Evolutionary conservation across 2,113 vertebrate species (phyloP).

Genomic region (Cardinalis cardinalis): DNA sequence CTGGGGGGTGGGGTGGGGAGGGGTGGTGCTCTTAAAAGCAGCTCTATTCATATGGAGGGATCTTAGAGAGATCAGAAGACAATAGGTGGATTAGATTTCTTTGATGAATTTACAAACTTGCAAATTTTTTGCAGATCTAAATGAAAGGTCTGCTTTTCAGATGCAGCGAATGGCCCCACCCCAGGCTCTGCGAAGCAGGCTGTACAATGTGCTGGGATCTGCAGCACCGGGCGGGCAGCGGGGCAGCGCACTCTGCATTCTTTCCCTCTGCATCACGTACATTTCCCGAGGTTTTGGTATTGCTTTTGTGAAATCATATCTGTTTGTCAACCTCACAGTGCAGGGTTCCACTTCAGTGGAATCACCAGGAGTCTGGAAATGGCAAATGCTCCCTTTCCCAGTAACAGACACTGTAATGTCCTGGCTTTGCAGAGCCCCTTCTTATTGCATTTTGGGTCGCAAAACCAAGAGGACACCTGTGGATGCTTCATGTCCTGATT

Average conservation of each 20-base stretch:
- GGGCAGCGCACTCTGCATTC: neutral
- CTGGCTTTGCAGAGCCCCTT: neutral
- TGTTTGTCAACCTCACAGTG: neutral
- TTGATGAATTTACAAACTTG: conserved; percentile 10
- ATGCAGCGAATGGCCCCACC: neutral
- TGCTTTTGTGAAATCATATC: neutral
- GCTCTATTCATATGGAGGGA: conserved; percentile 14
- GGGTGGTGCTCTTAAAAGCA: conserved; percentile 14
- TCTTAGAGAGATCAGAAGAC: conserved; percentile 41
- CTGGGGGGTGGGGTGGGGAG: neutral
- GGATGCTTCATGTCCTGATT: neutral
- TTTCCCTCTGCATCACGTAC: neutral
- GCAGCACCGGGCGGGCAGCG: neutral
- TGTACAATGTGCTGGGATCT: neutral
- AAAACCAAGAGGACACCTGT: neutral
- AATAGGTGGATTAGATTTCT: conserved; percentile 5
- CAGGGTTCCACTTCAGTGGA: neutral
- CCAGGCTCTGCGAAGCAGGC: neutral
- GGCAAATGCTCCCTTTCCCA: neutral
- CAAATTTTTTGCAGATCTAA: neutral
- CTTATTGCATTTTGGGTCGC: neutral
- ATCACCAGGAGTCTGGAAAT: neutral
- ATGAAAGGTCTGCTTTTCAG: conserved; percentile 7
- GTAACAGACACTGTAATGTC: neutral
- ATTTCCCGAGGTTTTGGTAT: neutral